Percentiles rank a stretch among this genome's conserved stretches.
These are phyloP conservation scores for Esox lucius DNA, from an alignment of 2,797 vertebrate genomes.

Conservation along the genomic window DNA sequence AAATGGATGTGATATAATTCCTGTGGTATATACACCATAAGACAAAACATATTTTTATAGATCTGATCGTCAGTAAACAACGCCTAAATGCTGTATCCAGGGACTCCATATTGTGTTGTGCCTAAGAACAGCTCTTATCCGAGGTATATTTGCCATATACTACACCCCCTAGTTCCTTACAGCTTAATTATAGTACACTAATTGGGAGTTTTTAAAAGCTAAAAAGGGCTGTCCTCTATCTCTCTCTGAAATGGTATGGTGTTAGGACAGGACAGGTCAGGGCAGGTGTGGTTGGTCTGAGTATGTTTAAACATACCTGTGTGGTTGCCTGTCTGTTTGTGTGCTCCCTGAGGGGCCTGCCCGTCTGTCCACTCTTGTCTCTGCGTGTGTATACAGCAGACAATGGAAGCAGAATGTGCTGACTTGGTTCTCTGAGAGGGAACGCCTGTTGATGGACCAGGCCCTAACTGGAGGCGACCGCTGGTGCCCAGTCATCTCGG, in stretches of 20 bases:
- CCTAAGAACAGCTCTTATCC: too few species aligned
- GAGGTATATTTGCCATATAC: too few species aligned
- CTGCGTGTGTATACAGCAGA: slow-evolving; percentile 27
- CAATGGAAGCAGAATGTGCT: slow-evolving; percentile 61
- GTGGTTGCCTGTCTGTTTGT: slow-evolving; percentile 7
- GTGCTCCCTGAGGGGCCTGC: not conserved
- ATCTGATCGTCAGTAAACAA: too few species aligned
- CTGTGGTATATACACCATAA: too few species aligned
- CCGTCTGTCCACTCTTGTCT: slow-evolving; percentile 20
- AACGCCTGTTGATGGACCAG: slow-evolving; percentile 43
- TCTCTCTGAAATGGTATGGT: not conserved
- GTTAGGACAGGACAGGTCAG: not conserved
- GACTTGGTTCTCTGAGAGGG: slow-evolving; percentile 45
- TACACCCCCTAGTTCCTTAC: too few species aligned
- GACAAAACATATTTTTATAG: too few species aligned
- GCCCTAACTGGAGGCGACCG: slow-evolving; percentile 49
- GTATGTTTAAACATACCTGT: not conserved
- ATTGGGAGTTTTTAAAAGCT: too few species aligned
- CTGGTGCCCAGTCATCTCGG: slow-evolving; percentile 20
- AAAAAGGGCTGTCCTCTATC: too few species aligned
- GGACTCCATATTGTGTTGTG: too few species aligned
- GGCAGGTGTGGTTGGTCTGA: slow-evolving; percentile 17
- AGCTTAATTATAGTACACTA: too few species aligned
- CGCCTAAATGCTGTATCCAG: too few species aligned
- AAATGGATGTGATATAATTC: too few species aligned